These are phyloP conservation scores for Asbolus verrucosus DNA, from an alignment of 1,140 invertebrate genomes.

Conservation along the genomic window DNA sequence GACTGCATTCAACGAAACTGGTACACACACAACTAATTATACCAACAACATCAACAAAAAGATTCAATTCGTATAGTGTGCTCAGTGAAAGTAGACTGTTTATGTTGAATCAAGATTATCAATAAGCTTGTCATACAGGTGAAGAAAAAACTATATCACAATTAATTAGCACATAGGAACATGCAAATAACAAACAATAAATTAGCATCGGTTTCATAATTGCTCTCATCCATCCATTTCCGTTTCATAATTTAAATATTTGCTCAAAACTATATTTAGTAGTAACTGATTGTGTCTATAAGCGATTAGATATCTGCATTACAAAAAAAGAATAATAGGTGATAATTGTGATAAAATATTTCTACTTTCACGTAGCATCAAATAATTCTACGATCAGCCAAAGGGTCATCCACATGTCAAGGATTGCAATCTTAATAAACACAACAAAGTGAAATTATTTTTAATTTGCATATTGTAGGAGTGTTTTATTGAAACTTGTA, in stretches of 20 bases:
- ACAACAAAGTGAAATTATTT: too few relatives aligned
- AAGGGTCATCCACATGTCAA: too few relatives aligned
- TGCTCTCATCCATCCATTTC: conserved; percentile 25
- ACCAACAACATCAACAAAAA: neutral
- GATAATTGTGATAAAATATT: conserved; percentile 17
- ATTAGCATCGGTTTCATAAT: conserved; percentile 20
- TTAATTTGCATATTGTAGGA: too few relatives aligned
- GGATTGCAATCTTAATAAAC: too few relatives aligned
- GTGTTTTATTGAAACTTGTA: too few relatives aligned
- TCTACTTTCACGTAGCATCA: conserved; percentile 9
- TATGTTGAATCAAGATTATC: too few relatives aligned
- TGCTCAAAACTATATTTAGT: conserved; percentile 9
- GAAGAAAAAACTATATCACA: conserved; percentile 17
- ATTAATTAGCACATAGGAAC: conserved; percentile 9
- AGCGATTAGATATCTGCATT: neutral
- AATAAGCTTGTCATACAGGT: neutral
- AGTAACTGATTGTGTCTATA: conserved; percentile 9
- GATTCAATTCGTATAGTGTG: too few relatives aligned
- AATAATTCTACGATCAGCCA: neutral
- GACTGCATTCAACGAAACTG: conserved; percentile 6
- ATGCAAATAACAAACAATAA: conserved; percentile 33
- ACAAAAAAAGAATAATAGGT: neutral
- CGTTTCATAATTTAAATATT: conserved; percentile 31
- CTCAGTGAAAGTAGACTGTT: conserved; percentile 8
- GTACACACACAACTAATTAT: neutral